Percentiles rank a stretch among this genome's conserved stretches.
phyloP scores from a whole-genome alignment of 2,797 vertebrate genomes.

The Darevskia mixta region DNA sequence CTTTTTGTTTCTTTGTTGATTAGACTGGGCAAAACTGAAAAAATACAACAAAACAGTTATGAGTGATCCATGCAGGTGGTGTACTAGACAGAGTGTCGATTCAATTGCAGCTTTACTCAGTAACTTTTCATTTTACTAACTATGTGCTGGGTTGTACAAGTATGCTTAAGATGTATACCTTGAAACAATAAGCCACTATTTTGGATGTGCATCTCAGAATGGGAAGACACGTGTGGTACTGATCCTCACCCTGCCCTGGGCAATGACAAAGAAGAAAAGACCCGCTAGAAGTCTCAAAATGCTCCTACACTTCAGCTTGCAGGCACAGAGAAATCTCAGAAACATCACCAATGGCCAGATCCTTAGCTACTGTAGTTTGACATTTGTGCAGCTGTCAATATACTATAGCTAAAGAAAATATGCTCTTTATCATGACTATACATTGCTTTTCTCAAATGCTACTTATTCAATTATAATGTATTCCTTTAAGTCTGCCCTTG shows the following conservation, averaged over 20 bases:
- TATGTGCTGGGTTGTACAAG: background rate
- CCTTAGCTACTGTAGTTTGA: background rate
- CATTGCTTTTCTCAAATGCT: background rate
- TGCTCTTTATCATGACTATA: background rate
- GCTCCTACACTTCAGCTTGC: background rate
- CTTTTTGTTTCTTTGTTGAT: background rate
- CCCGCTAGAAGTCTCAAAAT: background rate
- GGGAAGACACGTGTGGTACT: background rate
- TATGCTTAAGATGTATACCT: background rate
- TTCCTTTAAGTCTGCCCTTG: background rate
- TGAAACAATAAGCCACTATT: background rate
- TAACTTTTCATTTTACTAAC: background rate
- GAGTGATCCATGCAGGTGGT: background rate
- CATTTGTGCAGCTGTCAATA: background rate
- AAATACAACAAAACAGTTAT: background rate
- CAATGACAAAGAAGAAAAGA: background rate
- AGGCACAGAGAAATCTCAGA: background rate
- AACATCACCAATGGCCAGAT: background rate
- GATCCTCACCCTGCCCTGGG: too few species aligned
- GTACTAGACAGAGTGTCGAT: background rate
- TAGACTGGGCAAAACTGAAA: background rate
- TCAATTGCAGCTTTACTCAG: background rate
- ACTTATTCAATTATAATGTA: background rate
- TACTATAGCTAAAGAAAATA: background rate
- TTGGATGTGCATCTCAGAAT: background rate